Conservation (phyloP, 2,797 vertebrate genomes). For the Mus spretus region DNA sequence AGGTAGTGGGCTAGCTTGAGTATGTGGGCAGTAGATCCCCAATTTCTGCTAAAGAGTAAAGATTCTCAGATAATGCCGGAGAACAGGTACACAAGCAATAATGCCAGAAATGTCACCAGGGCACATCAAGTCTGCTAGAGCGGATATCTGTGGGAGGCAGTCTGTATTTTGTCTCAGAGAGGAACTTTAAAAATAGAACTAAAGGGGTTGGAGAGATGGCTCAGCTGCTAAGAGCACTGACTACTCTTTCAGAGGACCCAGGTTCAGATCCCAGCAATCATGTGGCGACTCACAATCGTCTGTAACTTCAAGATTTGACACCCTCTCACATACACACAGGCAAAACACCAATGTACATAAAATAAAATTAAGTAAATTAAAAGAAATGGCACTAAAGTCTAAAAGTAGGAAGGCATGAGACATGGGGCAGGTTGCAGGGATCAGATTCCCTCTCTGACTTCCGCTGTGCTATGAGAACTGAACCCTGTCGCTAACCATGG, state of each 20-base stretch:
- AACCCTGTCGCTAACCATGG: slow-evolving; percentile 56
- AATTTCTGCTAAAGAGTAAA: not conserved
- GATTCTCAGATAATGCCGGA: not conserved
- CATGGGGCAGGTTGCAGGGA: not conserved
- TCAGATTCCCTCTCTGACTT: slow-evolving; percentile 11
- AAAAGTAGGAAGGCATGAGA: not conserved
- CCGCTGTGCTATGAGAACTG: slow-evolving; percentile 40
- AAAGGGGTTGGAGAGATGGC: not conserved
- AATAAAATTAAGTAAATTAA: not conserved
- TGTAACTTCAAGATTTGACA: not conserved
- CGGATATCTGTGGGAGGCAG: not conserved
- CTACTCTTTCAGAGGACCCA: not conserved
- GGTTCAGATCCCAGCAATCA: not conserved
- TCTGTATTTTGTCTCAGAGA: slow-evolving; percentile 21
- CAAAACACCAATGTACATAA: not conserved
- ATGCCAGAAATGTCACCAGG: not conserved
- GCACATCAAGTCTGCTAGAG: not conserved
- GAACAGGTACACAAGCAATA: not conserved
- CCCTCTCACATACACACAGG: not conserved
- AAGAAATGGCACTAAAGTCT: not conserved
- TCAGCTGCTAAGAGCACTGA: not conserved
- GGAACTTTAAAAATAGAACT: not conserved
- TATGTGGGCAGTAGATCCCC: not conserved
- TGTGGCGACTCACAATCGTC: not conserved
- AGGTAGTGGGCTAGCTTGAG: not conserved